A percentile compares a stretch with the other conserved stretches of the same genome.
phyloP scores from a whole-genome alignment of 2,797 vertebrate genomes.

The Rhinatrema bivittatum region DNA sequence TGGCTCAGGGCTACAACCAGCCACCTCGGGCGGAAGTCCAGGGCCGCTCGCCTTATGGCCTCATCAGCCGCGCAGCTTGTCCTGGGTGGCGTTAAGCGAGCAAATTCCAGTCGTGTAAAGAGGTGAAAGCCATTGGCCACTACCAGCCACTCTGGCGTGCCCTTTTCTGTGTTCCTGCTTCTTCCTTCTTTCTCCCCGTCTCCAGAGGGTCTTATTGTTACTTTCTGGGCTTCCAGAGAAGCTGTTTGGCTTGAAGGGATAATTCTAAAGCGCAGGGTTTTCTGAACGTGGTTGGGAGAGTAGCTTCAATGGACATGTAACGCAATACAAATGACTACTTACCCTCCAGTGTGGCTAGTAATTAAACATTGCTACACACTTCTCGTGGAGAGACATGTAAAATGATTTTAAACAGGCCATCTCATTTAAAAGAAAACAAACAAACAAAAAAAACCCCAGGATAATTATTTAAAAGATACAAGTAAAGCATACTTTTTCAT shows the following conservation, averaged over 20 bases:
- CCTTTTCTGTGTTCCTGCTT: not conserved
- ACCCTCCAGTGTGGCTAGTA: not conserved
- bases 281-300: no score
- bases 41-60: no score
- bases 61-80: not conserved
- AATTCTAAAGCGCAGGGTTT: constrained; percentile 1
- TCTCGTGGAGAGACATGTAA: not conserved
- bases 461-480: no score
- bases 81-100: not conserved
- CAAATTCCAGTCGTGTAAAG: no score
- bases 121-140: no score
- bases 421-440: no score
- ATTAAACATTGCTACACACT: not conserved
- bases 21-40: no score
- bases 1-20: no score
- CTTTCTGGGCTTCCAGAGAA: not conserved
- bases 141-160: no score
- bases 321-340: not conserved
- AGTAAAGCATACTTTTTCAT: no score
- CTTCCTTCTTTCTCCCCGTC: not conserved
- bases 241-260: constrained; percentile 10
- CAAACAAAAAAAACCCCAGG: no score
- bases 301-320: not conserved
- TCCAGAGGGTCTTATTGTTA: not conserved
- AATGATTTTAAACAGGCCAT: no score